Evolutionary conservation across 2,888 invertebrate genomes (phyloP), one percentile per base, ranked within the genome.

Genomic region (Drosophila silvestris): DNA sequence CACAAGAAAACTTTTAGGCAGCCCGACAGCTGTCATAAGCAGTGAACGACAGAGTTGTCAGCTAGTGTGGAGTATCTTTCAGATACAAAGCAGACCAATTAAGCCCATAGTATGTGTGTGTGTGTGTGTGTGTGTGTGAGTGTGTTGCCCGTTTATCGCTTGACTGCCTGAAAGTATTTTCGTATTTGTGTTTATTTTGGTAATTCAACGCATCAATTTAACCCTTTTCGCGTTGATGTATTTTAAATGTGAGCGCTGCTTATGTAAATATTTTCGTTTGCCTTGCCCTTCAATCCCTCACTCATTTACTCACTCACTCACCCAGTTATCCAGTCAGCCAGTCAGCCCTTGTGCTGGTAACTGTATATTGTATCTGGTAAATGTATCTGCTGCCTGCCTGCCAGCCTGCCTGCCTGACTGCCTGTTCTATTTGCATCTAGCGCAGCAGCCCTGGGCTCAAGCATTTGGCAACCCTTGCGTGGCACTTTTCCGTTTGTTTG

Each of bases 111-210:
- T 64, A 44, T 51, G 26, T 39, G 5, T 35, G 37, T 58, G 57
- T 47, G 53, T 35, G 51, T 44, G 58, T 53, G 64, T 54, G 60
- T 52, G 68, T 35, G 51, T 54, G 59, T 51, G 61, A 47, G 64
- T 41, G 51, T 71, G 68, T 57, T 50, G 33, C 41, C 61, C 71
- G 56, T 67, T 52, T 66, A 35, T 56, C 70, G 72, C 71, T 69
- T 68, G 58, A 64, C 66, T 79, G 78, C 59, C 77, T 70, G 62
- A 77, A 83, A 88, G 85, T 80, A 85, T 88, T 87, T 85, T 85
- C 53, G 88, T 77, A 83, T 83, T 77, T 81, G 63, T 86, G 89
- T 86, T 86, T 89, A 86, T 86, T 89, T 89, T 86, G 83, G 86
- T 86, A 86, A 86, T 86, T 83, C 89, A 83, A 88, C 72, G 84